Base-by-base conservation (phyloP, 2,888 invertebrate species). In the Disparrhopalites patrizii region DNA sequence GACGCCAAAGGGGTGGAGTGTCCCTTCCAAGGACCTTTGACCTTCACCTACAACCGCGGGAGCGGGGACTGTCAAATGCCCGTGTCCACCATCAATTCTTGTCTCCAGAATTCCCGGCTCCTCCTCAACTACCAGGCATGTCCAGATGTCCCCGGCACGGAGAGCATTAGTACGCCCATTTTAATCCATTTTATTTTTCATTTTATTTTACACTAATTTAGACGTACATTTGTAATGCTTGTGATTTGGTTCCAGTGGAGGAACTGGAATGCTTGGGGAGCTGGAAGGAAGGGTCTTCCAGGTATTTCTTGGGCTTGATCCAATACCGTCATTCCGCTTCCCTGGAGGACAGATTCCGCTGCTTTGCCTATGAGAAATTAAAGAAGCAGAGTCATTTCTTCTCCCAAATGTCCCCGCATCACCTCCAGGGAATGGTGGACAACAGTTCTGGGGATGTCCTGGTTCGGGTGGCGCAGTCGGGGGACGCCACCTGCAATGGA, bases 71-170 rank as follows among this genome's bases (percentile, higher is more conserved):
- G 95, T 80, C 87, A 87, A 73, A 87, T 86, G 76, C 95, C 95
- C 0, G 88, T 89, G 62, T 94, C 94, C 56, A 91, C 91, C 75
- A 91, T 95, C 76, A 93, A 94, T 80, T 90, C 91, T 77, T 96
- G 95, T 80, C 93, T 94, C 0, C 93, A 94, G 79, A 90, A 93
- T 77, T 93, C 92, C 73, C 85, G 91, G 73, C 83, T 95, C 62
- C 84, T 94, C 73, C 87, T 96, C 77, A 90, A 90, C 80, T 95
- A 94, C 80, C 93, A 94, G 79, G 93, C 93, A 5, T 96, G 96
- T 79, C 92, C 92, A 18, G 93, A 94, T 80, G 89, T 94, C 5
- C 86, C 87, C 73, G 92, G 90, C 60, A 91, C 93, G 0, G 94
- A 94, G 79, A 93, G 92, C 79, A 90, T 92, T 77, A 91, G 93